Percentiles rank a stretch among this genome's conserved stretches.
These are phyloP conservation scores for Antheraea mylitta DNA, from an alignment of 1,140 invertebrate genomes.

Conservation along the genomic window DNA sequence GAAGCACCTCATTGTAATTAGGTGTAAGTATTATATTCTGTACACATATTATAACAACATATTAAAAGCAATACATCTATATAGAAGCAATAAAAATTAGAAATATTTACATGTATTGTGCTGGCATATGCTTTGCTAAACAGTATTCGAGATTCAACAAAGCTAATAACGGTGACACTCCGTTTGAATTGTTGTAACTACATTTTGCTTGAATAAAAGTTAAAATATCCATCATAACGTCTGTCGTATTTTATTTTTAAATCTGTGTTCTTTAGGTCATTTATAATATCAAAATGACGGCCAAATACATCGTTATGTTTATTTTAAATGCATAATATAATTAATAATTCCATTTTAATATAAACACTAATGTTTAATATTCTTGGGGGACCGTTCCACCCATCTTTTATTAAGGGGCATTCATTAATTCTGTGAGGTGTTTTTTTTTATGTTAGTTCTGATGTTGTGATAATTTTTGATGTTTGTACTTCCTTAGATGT, in stretches of 20 bases:
- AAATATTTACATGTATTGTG: constrained; percentile 26
- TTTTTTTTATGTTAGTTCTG: too few relatives aligned
- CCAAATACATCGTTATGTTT: too few relatives aligned
- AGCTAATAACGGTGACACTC: too few relatives aligned
- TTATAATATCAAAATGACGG: too few relatives aligned
- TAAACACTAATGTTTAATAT: too few relatives aligned
- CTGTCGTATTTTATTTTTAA: neutral
- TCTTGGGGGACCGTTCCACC: too few relatives aligned
- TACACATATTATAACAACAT: neutral
- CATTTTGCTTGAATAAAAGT: neutral
- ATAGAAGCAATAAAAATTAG: constrained; percentile 23
- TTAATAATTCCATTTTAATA: too few relatives aligned
- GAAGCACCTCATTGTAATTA: constrained; percentile 4
- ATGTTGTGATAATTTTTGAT: too few relatives aligned
- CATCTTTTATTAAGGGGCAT: too few relatives aligned
- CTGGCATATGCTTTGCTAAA: constrained; percentile 34
- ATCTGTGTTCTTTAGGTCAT: neutral
- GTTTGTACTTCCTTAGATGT: too few relatives aligned
- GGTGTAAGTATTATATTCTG: neutral
- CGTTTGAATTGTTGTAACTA: neutral
- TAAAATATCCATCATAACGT: neutral
- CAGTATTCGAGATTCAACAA: constrained; percentile 44
- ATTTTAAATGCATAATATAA: too few relatives aligned
- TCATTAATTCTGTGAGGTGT: too few relatives aligned
- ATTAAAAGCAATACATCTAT: constrained; percentile 49